phyloP scores from a whole-genome alignment of 2,113 vertebrate species.

The Lepisosteus oculatus region DNA sequence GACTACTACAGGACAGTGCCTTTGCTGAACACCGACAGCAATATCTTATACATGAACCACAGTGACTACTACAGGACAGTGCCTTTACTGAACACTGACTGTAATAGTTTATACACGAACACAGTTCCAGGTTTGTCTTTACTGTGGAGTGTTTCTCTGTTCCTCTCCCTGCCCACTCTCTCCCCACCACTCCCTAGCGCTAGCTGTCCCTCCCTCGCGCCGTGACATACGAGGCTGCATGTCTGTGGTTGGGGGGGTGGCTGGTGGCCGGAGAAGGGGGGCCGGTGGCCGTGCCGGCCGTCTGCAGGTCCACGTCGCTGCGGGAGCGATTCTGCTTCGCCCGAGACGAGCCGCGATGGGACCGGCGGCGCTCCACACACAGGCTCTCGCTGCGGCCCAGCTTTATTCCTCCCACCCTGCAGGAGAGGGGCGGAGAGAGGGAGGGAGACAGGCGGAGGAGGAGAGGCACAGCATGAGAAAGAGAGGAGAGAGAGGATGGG shows the following conservation, averaged over 20 bases:
- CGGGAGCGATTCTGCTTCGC: constrained; percentile 84
- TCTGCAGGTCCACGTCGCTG: constrained; percentile 89
- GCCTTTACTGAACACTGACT: not conserved
- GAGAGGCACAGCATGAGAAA: constrained; percentile 10
- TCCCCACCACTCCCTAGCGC: too few relatives aligned
- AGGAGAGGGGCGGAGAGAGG: constrained; percentile 30
- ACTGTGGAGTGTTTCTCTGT: not conserved
- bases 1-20: too few relatives aligned
- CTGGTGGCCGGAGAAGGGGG: constrained; percentile 53
- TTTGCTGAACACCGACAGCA: too few relatives aligned
- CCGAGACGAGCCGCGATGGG: constrained; percentile 74
- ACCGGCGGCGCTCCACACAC: constrained; percentile 77
- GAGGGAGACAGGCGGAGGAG: not conserved
- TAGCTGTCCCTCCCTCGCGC: too few relatives aligned
- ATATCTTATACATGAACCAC: too few relatives aligned
- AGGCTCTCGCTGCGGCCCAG: constrained; percentile 85
- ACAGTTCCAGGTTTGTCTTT: too few relatives aligned
- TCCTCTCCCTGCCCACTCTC: not conserved
- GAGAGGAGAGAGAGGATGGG: not conserved
- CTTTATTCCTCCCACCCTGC: constrained; percentile 53
- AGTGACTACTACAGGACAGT: not conserved
- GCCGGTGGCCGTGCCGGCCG: constrained; percentile 45
- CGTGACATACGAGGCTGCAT: constrained; percentile 10
- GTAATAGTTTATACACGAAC: too few relatives aligned
- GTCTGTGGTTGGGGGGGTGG: constrained; percentile 58